Base-by-base conservation (phyloP, 2,113 vertebrate species). In the Struthio camelus region DNA sequence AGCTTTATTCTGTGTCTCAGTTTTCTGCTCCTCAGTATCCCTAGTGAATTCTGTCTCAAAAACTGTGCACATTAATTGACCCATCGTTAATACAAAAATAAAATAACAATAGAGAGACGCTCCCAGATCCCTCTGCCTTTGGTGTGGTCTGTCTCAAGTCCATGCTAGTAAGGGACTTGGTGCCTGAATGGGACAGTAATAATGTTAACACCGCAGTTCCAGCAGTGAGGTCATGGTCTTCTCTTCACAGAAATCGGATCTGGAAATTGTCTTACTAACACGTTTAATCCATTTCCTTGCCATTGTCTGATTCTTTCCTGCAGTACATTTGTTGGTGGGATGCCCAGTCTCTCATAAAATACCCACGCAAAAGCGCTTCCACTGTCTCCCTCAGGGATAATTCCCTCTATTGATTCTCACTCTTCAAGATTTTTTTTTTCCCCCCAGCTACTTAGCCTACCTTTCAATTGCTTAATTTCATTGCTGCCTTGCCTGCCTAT, bases 281-380 rank as follows among this genome's bases (percentile, higher is more conserved):
- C 80, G 14, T 96, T 96, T 95, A 93, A 96, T 95, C 94, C 96
- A 95, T 96, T 97, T 95, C 96, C 96, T 94, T 95, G 88, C 96
- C 89, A 96, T 97, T 97, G 96, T 97, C 90, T 97, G 95, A 53
- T 88, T 94, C 73, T 87, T 96, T 97, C 96, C 96, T 96, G 96
- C 94, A 95, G 94, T 94, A 96, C 94, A 94, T 90, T 94, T 92
- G 80, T 89, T 96, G 96, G 96, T 93, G 80, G 23, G 16, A 58
- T 97, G 96, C 95, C 96, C 90, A 92, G 88, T 92, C 86, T 81
- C 83, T 91, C 83, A 94, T 38, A 93, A 79, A 93, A 85, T 89
- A 93, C 67, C 80, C 96, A 94, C 11, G 84, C 94, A 94, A 94
- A 92, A 90, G 94, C 10, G 0, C 82, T 96, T 96, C 94, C 92